phyloP scores from a whole-genome alignment of 2,113 vertebrate genomes.

The Odocoileus virginianus region DNA sequence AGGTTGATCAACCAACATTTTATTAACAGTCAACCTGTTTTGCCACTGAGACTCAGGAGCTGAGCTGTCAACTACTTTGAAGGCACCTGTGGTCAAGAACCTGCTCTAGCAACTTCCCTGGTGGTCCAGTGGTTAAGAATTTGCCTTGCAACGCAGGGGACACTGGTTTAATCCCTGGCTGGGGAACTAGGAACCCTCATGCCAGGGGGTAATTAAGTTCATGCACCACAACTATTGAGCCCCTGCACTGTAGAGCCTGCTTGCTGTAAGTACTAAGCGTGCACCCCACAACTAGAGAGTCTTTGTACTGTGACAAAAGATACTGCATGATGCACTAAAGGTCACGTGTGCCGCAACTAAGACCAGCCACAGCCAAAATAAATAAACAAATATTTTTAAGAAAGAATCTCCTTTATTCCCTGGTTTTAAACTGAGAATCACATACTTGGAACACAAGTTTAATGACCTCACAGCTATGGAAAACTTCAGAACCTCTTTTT shows the following conservation, averaged over 20 bases:
- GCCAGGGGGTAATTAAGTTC: not conserved
- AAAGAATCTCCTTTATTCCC: not conserved
- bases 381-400: not conserved
- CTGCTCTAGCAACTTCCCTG: not conserved
- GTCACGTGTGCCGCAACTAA: not conserved
- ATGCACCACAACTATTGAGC: not conserved
- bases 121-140: not conserved
- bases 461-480: not conserved
- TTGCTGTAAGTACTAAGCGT: rapidly evolving
- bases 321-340: not conserved
- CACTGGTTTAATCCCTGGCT: not conserved
- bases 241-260: not conserved
- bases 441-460: not conserved
- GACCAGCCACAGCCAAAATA: not conserved
- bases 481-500: not conserved
- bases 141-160: rapidly evolving
- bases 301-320: not conserved
- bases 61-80: not conserved
- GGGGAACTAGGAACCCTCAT: not conserved
- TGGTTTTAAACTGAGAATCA: not conserved
- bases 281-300: not conserved
- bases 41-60: not conserved
- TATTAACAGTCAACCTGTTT: not conserved
- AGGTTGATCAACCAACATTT: not conserved
- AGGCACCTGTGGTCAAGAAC: not conserved